Percentiles rank a stretch among this genome's conserved stretches.
Conservation (phyloP, 1,140 invertebrate genomes). For the Drepana arcuata region DNA sequence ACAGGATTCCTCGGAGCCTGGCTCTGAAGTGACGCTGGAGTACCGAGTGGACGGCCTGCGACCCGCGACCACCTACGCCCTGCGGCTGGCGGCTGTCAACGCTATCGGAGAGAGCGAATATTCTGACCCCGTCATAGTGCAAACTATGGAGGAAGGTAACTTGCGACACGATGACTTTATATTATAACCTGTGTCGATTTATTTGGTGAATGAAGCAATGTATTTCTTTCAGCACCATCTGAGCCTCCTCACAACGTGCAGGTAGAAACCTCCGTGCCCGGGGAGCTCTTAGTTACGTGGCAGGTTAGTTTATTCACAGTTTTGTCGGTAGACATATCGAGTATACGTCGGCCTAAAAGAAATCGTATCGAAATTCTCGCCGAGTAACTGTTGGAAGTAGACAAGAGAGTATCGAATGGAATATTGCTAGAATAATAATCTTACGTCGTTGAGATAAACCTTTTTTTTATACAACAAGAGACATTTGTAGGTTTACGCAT, state of each 20-base stretch:
- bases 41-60: slow-evolving; percentile 74
- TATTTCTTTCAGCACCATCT: slow-evolving; percentile 76
- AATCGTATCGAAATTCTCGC: too few species aligned
- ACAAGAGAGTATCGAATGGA: too few species aligned
- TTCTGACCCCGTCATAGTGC: slow-evolving; percentile 80
- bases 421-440: too few species aligned
- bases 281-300: slow-evolving; percentile 86
- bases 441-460: too few species aligned
- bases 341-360: too few species aligned
- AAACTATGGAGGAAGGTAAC: slow-evolving; percentile 85
- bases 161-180: not conserved
- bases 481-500: too few species aligned
- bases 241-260: slow-evolving; percentile 86
- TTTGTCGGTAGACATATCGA: too few species aligned
- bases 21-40: slow-evolving; percentile 44
- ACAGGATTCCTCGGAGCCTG: slow-evolving; percentile 35
- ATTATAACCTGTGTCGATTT: too few species aligned
- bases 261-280: slow-evolving; percentile 83
- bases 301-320: too few species aligned
- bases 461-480: too few species aligned
- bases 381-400: too few species aligned
- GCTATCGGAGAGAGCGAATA: slow-evolving; percentile 85
- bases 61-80: slow-evolving; percentile 83
- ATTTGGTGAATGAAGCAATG: too few species aligned
- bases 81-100: slow-evolving; percentile 87